Evolutionary conservation across 64 coral and sea anemone species (phyloP), one percentile per base, ranked within the genome.

Genomic region (Actinia equina): DNA sequence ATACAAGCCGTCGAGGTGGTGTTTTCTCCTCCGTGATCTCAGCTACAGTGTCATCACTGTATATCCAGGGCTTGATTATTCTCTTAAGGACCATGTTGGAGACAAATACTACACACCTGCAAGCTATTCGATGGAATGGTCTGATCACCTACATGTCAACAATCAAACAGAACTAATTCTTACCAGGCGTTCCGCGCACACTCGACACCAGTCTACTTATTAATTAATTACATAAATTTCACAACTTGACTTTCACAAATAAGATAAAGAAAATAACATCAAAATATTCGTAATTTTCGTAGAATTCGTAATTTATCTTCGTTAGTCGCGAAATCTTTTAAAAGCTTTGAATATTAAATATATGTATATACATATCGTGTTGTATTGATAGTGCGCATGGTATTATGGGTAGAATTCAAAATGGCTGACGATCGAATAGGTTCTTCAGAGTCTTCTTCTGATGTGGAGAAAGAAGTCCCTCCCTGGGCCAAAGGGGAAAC

Each of bases 401-500:
- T 6, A 82, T 55, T 4, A 64, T 83, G 90, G 90, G 85, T 87
- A 82, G 61, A 91, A 87, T 86, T 23, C 57, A 91, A 87, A n/a
- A 91, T 91, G 90, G 84, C 84, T 13, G 90, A 58, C 77, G n/a
- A 84, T n/a, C 19, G 19, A 2, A 23, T 7, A 19, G 27, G 44
- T 37, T 81, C 43, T 49, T 49, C 46, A 8, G 30, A 37, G 17
- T 45, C 42, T 69, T 18, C 15, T 16, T 9, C 43, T 10, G 46
- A 54, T 46, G 44, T 57, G 9, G 77, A 85, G 19, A 30, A 43
- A 89, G 83, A 52, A 43, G 88, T 98, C 22, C 63, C 96, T n/a
- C 88, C 93, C 53, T 98, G 93, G 93, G 96, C 93, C 6, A 82
- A 78, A 41, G 96, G 93, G 18, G 87, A 92, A 42, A 61, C 85